Percentiles rank a stretch among this genome's conserved stretches.
Evolutionary conservation across 2,113 vertebrate genomes (phyloP).

Genomic region (Meriones unguiculatus): DNA sequence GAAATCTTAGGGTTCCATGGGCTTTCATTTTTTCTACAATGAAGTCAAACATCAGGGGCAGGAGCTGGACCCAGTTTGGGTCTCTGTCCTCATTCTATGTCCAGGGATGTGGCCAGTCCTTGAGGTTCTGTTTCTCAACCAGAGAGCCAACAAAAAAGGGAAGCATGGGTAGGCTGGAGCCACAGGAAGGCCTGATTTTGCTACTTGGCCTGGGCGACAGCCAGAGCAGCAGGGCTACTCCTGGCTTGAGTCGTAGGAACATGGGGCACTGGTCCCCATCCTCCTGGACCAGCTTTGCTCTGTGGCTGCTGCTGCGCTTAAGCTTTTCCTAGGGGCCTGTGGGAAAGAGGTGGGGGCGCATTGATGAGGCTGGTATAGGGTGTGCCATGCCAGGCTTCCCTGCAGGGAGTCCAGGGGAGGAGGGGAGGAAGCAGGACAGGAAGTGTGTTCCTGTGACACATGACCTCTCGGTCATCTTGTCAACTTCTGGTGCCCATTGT

Average conservation of each 20-base stretch:
- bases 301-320: background rate
- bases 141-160: background rate
- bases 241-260: background rate
- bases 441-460: background rate
- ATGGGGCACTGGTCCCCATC: background rate
- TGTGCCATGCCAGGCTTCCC: background rate
- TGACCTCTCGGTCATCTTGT: background rate
- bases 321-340: background rate
- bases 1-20: background rate
- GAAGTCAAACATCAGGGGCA: background rate
- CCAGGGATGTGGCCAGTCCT: background rate
- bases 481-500: accelerated
- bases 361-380: background rate
- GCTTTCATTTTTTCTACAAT: accelerated
- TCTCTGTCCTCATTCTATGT: background rate
- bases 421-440: background rate
- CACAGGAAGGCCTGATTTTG: background rate
- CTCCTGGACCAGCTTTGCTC: background rate
- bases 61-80: background rate
- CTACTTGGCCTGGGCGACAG: background rate
- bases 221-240: no score
- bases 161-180: background rate
- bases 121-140: background rate
- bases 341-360: background rate
- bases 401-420: background rate